A percentile compares a stretch with the other conserved stretches of the same genome.
Evolutionary conservation across 2,888 invertebrate species (phyloP).

Genomic region (Sycophila texana): DNA sequence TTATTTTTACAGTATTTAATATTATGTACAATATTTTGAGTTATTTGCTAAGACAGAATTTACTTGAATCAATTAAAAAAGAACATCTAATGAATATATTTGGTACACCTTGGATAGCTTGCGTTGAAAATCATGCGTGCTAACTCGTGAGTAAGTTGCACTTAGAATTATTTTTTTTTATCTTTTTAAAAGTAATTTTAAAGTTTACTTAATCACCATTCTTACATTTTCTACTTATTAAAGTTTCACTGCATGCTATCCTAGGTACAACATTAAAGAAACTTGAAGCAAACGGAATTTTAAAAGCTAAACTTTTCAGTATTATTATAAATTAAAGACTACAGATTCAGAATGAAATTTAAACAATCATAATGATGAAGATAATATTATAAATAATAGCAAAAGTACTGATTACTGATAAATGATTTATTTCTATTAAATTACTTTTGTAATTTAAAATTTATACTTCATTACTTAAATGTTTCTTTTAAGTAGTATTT

Average conservation of each 20-base stretch:
- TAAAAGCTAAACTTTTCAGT: constrained; percentile 41
- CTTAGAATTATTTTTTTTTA: constrained; percentile 35
- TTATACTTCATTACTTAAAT: constrained; percentile 1
- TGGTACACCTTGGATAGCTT: constrained; percentile 50
- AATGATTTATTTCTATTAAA: constrained; percentile 21
- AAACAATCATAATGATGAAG: constrained; percentile 9
- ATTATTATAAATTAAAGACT: constrained; percentile 49
- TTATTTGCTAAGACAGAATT: constrained; percentile 17
- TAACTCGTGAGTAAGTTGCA: constrained; percentile 44
- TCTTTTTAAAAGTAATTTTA: constrained; percentile 18
- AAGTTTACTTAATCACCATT: constrained; percentile 27
- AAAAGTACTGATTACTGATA: constrained; percentile 49
- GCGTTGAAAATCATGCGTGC: constrained; percentile 47
- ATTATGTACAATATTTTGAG: constrained; percentile 32
- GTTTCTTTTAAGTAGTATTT: not conserved
- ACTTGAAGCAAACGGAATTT: constrained; percentile 28
- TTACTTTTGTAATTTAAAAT: constrained; percentile 8
- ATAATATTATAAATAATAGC: constrained; percentile 27
- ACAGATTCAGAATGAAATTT: constrained; percentile 11
- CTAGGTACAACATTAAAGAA: constrained; percentile 45
- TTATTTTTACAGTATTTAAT: constrained; percentile 24
- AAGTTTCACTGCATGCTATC: constrained; percentile 52
- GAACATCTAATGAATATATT: constrained; percentile 40
- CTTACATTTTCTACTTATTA: constrained; percentile 14
- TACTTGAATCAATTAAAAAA: constrained; percentile 18